Evolutionary conservation across 37 sponge, comb jelly and placozoan genomes (phyloP).

Genomic region (Mnemiopsis leidyi): DNA sequence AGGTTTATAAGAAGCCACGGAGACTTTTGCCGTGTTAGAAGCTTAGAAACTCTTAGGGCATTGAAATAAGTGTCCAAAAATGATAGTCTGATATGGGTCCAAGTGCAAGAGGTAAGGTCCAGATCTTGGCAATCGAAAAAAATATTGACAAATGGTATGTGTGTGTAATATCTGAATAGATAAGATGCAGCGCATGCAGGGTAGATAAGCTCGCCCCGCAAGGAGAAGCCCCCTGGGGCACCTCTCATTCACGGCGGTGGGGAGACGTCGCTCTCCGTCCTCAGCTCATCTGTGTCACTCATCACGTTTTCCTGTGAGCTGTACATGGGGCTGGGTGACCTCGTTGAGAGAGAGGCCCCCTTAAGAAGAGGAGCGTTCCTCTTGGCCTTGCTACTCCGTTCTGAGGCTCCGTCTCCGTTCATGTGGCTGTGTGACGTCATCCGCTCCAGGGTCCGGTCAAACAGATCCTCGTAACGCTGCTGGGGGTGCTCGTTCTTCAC

Average conservation of each 20-base stretch:
- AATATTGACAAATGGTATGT: background rate
- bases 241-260: background rate
- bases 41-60: no score
- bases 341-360: slow-evolving; percentile 56
- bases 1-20: no score
- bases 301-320: slow-evolving; percentile 1
- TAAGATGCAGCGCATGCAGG: background rate
- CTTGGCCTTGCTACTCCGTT: background rate
- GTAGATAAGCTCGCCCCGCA: background rate
- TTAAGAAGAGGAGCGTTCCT: background rate
- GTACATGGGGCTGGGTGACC: slow-evolving; percentile 59
- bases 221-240: background rate
- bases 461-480: slow-evolving; percentile 32
- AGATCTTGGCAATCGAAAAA: no score
- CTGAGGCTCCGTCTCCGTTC: background rate
- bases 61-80: no score
- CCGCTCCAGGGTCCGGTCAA: slow-evolving; percentile 55
- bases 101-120: no score
- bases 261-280: slow-evolving; percentile 26
- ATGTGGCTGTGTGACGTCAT: background rate
- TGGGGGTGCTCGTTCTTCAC: background rate
- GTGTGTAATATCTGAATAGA: background rate
- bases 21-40: no score
- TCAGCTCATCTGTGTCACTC: slow-evolving; percentile 59
- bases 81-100: no score